Conservation (phyloP, 2,888 invertebrate genomes). For the Pseudoips prasinana region DNA sequence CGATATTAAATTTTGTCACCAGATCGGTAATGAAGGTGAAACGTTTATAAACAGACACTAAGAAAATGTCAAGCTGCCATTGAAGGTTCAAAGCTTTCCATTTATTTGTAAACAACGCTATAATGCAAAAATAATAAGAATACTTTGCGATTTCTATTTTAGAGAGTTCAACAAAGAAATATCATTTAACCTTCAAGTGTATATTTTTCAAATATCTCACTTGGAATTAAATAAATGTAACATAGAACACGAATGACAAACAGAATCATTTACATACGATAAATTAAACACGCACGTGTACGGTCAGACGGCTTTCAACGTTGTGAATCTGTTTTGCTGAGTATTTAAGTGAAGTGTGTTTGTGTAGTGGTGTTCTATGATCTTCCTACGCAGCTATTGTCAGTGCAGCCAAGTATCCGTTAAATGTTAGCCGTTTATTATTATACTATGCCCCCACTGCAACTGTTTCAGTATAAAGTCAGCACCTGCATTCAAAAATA, state of each 20-base stretch:
- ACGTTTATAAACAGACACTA: constrained; percentile 8
- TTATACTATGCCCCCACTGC: constrained; percentile 11
- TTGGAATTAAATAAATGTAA: too few relatives aligned
- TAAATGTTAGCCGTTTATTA: constrained; percentile 28
- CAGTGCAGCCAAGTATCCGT: constrained; percentile 13
- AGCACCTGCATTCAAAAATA: too few relatives aligned
- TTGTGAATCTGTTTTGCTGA: not conserved
- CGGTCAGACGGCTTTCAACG: not conserved
- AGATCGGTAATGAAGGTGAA: constrained; percentile 20
- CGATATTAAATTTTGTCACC: constrained; percentile 35
- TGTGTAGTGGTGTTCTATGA: constrained; percentile 11
- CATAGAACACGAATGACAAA: not conserved
- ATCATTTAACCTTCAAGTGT: constrained; percentile 19
- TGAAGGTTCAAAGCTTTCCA: constrained; percentile 2
- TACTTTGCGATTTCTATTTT: constrained; percentile 1
- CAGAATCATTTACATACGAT: constrained; percentile 6
- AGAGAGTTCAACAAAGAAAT: constrained; percentile 6
- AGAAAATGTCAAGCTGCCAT: constrained; percentile 6
- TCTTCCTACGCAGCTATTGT: constrained; percentile 26
- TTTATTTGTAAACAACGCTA: not conserved
- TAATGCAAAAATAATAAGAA: not conserved
- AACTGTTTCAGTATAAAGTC: constrained; percentile 1
- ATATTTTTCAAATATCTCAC: constrained; percentile 13
- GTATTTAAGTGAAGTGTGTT: not conserved
- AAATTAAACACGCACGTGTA: constrained; percentile 4